A percentile compares a stretch with the other conserved stretches of the same genome.
phyloP scores from a whole-genome alignment of 2,113 vertebrate genomes.

The Protobothrops flavoviridis region DNA sequence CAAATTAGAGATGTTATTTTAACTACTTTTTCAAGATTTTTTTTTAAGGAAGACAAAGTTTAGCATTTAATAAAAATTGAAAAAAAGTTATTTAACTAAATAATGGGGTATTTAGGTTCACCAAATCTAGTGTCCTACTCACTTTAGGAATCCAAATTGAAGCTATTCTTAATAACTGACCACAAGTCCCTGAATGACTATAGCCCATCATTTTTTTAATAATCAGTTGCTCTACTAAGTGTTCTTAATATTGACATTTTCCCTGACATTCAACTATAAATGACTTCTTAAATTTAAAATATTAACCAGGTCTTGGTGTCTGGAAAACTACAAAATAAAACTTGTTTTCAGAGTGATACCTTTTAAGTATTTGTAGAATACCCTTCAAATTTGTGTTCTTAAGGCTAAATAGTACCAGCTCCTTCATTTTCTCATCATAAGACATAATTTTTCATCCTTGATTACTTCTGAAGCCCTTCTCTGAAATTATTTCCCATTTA shows the following conservation, averaged over 20 bases:
- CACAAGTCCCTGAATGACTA: background rate
- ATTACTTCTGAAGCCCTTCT: background rate
- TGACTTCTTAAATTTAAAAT: background rate
- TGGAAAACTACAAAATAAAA: background rate
- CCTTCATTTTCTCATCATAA: background rate
- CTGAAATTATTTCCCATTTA: background rate
- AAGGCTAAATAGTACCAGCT: background rate
- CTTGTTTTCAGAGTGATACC: background rate
- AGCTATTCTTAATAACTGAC: background rate
- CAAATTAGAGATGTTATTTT: background rate
- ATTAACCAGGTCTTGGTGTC: background rate
- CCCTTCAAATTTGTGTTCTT: background rate
- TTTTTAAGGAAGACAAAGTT: background rate
- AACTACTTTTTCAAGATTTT: background rate
- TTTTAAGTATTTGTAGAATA: background rate
- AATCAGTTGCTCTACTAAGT: background rate
- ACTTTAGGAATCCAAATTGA: background rate
- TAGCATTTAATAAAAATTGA: background rate
- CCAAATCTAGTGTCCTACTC: background rate
- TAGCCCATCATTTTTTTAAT: background rate
- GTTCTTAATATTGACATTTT: background rate
- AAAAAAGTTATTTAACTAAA: background rate
- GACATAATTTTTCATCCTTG: background rate
- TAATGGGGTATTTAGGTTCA: background rate
- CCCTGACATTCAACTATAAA: background rate